Percentiles rank a stretch among this genome's conserved stretches.
phyloP scores from a whole-genome alignment of 2,113 vertebrate genomes.

The Sterna hirundo region DNA sequence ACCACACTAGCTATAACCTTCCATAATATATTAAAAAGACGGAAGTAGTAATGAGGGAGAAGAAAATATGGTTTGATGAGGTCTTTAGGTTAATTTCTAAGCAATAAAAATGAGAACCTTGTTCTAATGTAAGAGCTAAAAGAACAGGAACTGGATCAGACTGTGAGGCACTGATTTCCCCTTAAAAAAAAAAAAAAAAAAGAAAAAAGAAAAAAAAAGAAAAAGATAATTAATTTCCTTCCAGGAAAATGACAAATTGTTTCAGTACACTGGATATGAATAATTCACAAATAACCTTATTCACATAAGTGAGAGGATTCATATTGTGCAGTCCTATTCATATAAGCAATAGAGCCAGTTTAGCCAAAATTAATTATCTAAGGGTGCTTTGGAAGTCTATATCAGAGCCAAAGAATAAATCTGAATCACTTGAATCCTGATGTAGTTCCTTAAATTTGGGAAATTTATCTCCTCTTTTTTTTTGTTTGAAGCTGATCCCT shows the following conservation, averaged over 20 bases:
- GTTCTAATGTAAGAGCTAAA: neutral
- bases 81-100: neutral
- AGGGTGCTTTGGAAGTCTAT: neutral
- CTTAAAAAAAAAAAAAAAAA: neutral
- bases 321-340: neutral
- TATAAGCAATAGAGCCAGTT: neutral
- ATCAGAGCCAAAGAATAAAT: neutral
- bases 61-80: neutral
- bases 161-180: neutral
- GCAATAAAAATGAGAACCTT: neutral
- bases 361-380: neutral
- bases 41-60: neutral
- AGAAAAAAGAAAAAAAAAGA: no score
- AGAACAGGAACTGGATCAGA: neutral
- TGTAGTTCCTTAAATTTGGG: neutral
- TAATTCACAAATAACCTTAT: conserved; percentile 13
- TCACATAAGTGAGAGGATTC: neutral
- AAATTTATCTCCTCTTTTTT: neutral
- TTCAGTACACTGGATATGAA: neutral
- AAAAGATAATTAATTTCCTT: neutral
- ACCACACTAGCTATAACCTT: neutral
- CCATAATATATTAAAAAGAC: neutral
- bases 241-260: neutral
- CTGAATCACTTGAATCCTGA: neutral
- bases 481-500: neutral